phyloP scores from a whole-genome alignment of 2,888 invertebrate genomes.

The Neocrepidodera transversa region DNA sequence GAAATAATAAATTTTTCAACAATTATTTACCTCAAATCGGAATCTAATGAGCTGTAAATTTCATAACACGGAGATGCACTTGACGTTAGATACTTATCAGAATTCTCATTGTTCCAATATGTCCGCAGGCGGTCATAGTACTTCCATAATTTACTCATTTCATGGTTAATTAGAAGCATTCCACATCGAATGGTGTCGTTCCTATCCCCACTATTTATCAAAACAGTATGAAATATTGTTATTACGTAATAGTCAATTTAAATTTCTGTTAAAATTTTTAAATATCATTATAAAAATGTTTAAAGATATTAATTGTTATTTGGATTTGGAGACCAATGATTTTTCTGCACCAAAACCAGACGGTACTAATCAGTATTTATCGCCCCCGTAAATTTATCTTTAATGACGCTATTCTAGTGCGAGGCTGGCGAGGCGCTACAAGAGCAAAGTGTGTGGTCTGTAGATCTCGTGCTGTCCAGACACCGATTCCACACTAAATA shows the following conservation, averaged over 20 bases:
- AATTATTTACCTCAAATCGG: conserved; percentile 35
- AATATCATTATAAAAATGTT: too few relatives aligned
- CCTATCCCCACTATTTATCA: conserved; percentile 28
- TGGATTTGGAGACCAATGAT: conserved; percentile 27
- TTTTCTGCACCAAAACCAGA: conserved; percentile 25
- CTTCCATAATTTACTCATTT: conserved; percentile 41
- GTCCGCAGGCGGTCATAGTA: conserved; percentile 34
- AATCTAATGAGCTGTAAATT: conserved; percentile 40
- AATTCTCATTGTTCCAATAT: conserved; percentile 38
- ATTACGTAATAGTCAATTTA: too few relatives aligned
- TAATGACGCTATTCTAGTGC: conserved; percentile 44
- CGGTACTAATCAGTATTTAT: conserved; percentile 44
- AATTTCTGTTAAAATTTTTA: too few relatives aligned
- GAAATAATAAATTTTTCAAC: too few relatives aligned
- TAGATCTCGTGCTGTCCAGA: conserved; percentile 45
- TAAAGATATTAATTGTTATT: too few relatives aligned
- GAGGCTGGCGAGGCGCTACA: conserved; percentile 33
- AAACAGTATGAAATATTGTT: too few relatives aligned
- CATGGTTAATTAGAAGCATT: conserved; percentile 39
- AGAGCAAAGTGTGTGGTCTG: conserved; percentile 46
- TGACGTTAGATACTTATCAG: conserved; percentile 38
- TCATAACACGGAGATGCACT: conserved; percentile 36
- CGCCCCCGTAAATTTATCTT: conserved; percentile 46
- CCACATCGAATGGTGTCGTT: conserved; percentile 33
- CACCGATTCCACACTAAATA: conserved; percentile 48